These are phyloP conservation scores for Acleris holmiana DNA, from an alignment of 2,888 invertebrate species.

Conservation along the genomic window DNA sequence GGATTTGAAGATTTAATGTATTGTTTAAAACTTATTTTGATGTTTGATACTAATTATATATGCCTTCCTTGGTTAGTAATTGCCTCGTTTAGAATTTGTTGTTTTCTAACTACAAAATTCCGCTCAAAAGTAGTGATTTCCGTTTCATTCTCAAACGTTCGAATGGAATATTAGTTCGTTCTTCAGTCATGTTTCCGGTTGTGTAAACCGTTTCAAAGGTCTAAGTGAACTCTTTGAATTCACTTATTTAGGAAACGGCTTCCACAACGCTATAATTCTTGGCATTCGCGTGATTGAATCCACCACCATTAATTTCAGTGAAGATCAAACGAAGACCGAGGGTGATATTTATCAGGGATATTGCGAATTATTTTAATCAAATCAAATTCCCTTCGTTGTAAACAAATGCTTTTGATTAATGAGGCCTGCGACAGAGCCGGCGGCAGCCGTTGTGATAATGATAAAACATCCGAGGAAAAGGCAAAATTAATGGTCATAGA, in stretches of 20 bases:
- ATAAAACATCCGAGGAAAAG: conserved; percentile 83
- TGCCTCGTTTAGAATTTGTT: too few species aligned
- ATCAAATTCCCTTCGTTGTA: conserved; percentile 85
- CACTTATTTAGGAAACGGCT: conserved; percentile 47
- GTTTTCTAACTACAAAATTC: too few species aligned
- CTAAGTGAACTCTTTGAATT: conserved; percentile 39
- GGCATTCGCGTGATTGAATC: conserved; percentile 81
- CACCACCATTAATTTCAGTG: conserved; percentile 81
- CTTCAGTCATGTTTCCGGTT: too few species aligned
- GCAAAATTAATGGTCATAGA: conserved; percentile 84
- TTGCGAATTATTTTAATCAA: conserved; percentile 85
- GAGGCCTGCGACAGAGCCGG: conserved; percentile 83
- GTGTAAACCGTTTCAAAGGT: not conserved
- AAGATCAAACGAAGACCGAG: conserved; percentile 84
- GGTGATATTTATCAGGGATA: conserved; percentile 85
- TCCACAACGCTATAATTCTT: conserved; percentile 25
- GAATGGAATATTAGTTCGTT: too few species aligned
- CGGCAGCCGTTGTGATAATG: conserved; percentile 81
- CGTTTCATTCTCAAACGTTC: too few species aligned
- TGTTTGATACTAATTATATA: too few species aligned
- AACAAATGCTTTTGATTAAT: conserved; percentile 85
- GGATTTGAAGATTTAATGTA: too few species aligned
- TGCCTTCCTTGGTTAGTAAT: too few species aligned
- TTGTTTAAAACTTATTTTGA: too few species aligned
- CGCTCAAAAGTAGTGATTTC: too few species aligned